Evolutionary conservation across 2,888 invertebrate genomes (phyloP).

Genomic region (Sycophila texana): DNA sequence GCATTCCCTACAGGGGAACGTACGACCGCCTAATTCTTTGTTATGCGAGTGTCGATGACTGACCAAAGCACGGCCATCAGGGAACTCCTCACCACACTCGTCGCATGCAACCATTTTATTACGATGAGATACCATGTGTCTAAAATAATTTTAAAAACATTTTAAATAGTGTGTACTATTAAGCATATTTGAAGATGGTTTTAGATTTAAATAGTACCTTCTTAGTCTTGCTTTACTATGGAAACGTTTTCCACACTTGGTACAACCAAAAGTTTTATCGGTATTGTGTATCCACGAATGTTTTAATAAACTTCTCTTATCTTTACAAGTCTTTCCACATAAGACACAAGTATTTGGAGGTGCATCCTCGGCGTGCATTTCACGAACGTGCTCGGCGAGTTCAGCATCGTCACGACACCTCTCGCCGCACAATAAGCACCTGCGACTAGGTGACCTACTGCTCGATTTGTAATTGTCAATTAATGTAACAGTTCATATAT

Average conservation of each 20-base stretch:
- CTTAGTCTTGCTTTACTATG: slow-evolving; percentile 81
- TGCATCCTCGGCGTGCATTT: slow-evolving; percentile 79
- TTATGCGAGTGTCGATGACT: slow-evolving; percentile 83
- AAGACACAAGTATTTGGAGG: slow-evolving; percentile 82
- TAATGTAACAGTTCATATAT: not conserved
- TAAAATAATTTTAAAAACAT: slow-evolving; percentile 59
- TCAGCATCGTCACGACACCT: slow-evolving; percentile 80
- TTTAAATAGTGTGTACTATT: not conserved
- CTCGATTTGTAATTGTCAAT: slow-evolving; percentile 21
- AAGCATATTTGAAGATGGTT: not conserved
- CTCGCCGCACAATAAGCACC: slow-evolving; percentile 83
- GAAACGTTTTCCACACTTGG: slow-evolving; percentile 84
- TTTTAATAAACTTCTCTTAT: slow-evolving; percentile 81
- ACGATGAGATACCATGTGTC: slow-evolving; percentile 84
- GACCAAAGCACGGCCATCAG: slow-evolving; percentile 83
- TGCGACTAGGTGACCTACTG: slow-evolving; percentile 72
- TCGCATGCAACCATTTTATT: slow-evolving; percentile 84
- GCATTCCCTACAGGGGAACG: slow-evolving; percentile 89
- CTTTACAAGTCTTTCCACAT: slow-evolving; percentile 84
- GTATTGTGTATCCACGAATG: slow-evolving; percentile 84
- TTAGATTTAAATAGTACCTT: slow-evolving; percentile 65
- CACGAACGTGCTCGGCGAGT: slow-evolving; percentile 81
- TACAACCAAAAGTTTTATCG: slow-evolving; percentile 81
- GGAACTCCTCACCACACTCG: slow-evolving; percentile 84
- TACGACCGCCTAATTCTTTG: slow-evolving; percentile 78